A percentile compares a stretch with the other conserved stretches of the same genome.
These are phyloP conservation scores for Bagarius yarrelli DNA, from an alignment of 2,113 vertebrate species.

Conservation along the genomic window DNA sequence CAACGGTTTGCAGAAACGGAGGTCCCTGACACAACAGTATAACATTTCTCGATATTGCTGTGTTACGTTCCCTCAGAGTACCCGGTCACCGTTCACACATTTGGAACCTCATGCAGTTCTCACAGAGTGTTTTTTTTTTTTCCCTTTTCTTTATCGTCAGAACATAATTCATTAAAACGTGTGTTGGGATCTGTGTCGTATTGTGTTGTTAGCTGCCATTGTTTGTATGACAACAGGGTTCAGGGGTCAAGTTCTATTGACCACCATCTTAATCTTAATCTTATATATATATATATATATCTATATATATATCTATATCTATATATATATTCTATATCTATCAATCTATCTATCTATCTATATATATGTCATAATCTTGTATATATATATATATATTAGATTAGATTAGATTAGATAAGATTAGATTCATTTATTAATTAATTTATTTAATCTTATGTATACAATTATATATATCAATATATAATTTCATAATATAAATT, in stretches of 20 bases:
- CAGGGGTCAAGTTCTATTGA: slow-evolving; percentile 2
- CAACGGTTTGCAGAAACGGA: slow-evolving; percentile 32
- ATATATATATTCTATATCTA: no score
- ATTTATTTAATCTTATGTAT: no score
- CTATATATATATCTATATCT: no score
- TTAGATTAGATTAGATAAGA: no score
- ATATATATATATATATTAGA: no score
- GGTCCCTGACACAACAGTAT: slow-evolving; percentile 43
- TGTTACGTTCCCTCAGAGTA: not conserved
- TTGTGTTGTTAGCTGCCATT: not conserved
- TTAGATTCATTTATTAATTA: no score
- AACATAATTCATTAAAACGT: slow-evolving; percentile 1
- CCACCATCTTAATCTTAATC: no score
- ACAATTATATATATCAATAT: no score
- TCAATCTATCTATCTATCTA: no score
- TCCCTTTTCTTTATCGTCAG: not conserved
- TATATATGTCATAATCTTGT: no score
- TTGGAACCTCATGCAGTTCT: slow-evolving; percentile 27
- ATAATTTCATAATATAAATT: no score
- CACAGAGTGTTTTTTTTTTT: not conserved
- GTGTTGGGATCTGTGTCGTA: not conserved
- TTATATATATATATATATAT: no score
- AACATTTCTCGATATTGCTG: slow-evolving; percentile 25
- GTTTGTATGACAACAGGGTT: slow-evolving; percentile 31
- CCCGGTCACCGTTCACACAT: slow-evolving; percentile 35